phyloP scores from a whole-genome alignment of 1,140 invertebrate species.

The Penaeus vannamei region DNA sequence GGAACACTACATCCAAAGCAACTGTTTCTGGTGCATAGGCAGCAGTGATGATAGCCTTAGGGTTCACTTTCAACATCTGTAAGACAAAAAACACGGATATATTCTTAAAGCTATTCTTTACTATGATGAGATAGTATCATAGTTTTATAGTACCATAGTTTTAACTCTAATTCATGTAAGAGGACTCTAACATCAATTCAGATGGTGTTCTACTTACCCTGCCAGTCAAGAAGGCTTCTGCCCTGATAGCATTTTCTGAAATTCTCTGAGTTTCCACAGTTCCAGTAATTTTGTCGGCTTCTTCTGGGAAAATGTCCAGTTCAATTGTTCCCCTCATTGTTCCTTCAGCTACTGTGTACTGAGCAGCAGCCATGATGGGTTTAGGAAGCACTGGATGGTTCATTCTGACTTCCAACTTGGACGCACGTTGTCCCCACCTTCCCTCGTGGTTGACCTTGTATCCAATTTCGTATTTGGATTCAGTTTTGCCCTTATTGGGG shows the following conservation, averaged over 20 bases:
- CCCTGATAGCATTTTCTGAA: conserved; percentile 38
- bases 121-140: too few species aligned
- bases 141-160: too few species aligned
- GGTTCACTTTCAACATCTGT: conserved; percentile 26
- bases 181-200: too few species aligned
- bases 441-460: background rate
- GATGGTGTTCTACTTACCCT: conserved; percentile 23
- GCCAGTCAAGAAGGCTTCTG: background rate
- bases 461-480: conserved; percentile 39
- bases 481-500: conserved; percentile 37
- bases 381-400: conserved; percentile 43
- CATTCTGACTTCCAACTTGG: conserved; percentile 7
- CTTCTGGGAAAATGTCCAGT: conserved; percentile 47
- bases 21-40: conserved; percentile 17
- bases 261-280: background rate
- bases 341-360: background rate
- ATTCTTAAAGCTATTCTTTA: background rate
- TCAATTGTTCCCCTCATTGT: conserved; percentile 22
- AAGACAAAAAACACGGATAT: background rate
- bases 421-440: background rate
- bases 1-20: conserved; percentile 43
- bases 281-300: conserved; percentile 39
- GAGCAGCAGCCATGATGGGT: conserved; percentile 1
- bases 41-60: conserved; percentile 8
- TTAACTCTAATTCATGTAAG: background rate